Conservation (phyloP, 2,888 invertebrate genomes). For the Drosophila kanekoi region DNA sequence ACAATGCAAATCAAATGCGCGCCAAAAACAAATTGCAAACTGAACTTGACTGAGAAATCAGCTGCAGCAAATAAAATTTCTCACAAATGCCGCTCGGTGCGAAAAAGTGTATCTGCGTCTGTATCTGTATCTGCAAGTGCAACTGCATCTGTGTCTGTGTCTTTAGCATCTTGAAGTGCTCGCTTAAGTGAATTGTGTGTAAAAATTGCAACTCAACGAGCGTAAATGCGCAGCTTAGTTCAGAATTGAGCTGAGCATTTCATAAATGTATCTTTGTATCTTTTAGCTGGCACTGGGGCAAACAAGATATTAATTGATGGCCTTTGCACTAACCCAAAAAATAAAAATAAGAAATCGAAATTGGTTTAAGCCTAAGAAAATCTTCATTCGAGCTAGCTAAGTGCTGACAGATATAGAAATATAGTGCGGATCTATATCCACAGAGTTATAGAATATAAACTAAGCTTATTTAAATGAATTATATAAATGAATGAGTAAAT, state of each 20-base stretch:
- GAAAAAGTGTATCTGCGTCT: neutral
- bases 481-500: no score
- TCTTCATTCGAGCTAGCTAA: neutral
- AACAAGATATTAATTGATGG: constrained; percentile 56
- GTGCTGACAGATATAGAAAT: neutral
- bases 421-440: neutral
- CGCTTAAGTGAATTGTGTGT: constrained; percentile 53
- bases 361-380: constrained; percentile 9
- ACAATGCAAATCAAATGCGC: constrained; percentile 68
- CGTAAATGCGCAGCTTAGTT: constrained; percentile 18
- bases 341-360: constrained; percentile 10
- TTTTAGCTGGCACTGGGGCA: constrained; percentile 24
- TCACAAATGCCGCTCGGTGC: constrained; percentile 19
- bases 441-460: neutral
- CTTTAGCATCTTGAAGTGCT: constrained; percentile 33
- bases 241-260: constrained; percentile 27
- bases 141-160: constrained; percentile 23
- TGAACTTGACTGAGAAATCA: constrained; percentile 83
- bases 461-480: no score
- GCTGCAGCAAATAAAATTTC: constrained; percentile 46
- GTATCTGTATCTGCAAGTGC: constrained; percentile 15
- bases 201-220: constrained; percentile 23
- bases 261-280: constrained; percentile 30
- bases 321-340: constrained; percentile 45
- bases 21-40: constrained; percentile 79